Conservation (phyloP, 2,888 invertebrate genomes). For the Chrysolina haemoptera region DNA sequence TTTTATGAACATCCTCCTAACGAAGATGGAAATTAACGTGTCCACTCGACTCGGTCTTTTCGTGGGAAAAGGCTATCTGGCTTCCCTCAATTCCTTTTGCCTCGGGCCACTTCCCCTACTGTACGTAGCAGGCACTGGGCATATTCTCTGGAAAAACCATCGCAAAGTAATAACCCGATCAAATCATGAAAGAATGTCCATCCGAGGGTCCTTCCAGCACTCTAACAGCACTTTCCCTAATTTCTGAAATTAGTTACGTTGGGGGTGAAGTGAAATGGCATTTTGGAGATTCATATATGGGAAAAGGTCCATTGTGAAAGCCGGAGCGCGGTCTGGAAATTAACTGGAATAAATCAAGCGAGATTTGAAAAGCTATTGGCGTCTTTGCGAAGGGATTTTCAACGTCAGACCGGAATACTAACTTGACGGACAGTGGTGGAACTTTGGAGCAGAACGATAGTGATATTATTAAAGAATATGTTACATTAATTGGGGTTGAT, state of each 20-base stretch:
- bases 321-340: conserved; percentile 55
- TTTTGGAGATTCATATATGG: conserved; percentile 48
- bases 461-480: not conserved
- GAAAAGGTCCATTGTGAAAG: conserved; percentile 41
- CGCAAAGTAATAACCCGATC: conserved; percentile 10
- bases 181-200: conserved; percentile 24
- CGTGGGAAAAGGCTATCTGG: too few relatives aligned
- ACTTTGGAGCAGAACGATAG: not conserved
- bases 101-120: too few relatives aligned
- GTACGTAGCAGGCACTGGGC: not conserved
- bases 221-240: conserved; percentile 47
- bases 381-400: conserved; percentile 58
- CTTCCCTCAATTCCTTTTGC: too few relatives aligned
- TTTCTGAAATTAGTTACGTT: conserved; percentile 48
- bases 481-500: too few relatives aligned
- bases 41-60: too few relatives aligned
- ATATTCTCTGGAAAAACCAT: not conserved
- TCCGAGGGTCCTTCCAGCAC: conserved; percentile 22
- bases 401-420: conserved; percentile 58
- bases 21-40: too few relatives aligned
- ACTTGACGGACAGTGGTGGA: conserved; percentile 31
- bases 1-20: too few relatives aligned
- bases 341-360: conserved; percentile 65
- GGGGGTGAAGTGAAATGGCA: conserved; percentile 30
- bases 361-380: conserved; percentile 63